phyloP scores from a whole-genome alignment of 2,888 invertebrate species.

The Drosophila mettleri region DNA sequence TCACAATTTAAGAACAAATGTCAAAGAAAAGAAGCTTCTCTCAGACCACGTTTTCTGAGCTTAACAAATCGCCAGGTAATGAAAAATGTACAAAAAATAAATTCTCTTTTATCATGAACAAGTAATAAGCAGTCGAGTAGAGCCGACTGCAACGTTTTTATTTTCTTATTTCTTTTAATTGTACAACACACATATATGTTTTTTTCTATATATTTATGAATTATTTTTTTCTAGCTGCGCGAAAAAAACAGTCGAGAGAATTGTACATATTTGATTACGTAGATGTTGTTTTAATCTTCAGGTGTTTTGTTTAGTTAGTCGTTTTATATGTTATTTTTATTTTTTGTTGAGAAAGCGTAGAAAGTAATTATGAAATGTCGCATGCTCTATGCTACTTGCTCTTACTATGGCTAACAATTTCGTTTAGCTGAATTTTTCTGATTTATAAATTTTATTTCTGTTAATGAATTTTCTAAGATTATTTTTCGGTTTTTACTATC shows the following conservation, averaged over 20 bases:
- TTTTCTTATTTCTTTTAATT: slow-evolving; percentile 16
- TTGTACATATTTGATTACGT: slow-evolving; percentile 75
- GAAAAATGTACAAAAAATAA: neutral
- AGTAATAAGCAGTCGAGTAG: neutral
- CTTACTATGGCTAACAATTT: slow-evolving; percentile 19
- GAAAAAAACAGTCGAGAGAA: slow-evolving; percentile 52
- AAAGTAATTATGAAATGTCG: slow-evolving; percentile 22
- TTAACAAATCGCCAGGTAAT: neutral
- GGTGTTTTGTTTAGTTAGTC: slow-evolving; percentile 25
- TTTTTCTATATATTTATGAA: slow-evolving; percentile 18
- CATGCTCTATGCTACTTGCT: slow-evolving; percentile 4
- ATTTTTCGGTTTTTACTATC: slow-evolving; percentile 5
- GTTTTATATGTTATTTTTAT: slow-evolving; percentile 6
- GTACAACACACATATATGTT: slow-evolving; percentile 55
- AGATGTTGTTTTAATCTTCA: slow-evolving; percentile 55
- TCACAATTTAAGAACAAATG: too few relatives aligned
- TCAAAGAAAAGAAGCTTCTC: too few relatives aligned
- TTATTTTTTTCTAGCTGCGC: slow-evolving; percentile 33
- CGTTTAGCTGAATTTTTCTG: neutral
- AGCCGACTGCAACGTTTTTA: neutral
- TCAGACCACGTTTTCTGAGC: too few relatives aligned
- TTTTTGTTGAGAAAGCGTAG: slow-evolving; percentile 16
- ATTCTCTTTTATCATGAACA: neutral
- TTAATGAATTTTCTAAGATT: slow-evolving; percentile 2
- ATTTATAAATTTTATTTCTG: neutral